Evolutionary conservation across 1,140 invertebrate genomes (phyloP).

Genomic region (Trachymyrmex septentrionalis): DNA sequence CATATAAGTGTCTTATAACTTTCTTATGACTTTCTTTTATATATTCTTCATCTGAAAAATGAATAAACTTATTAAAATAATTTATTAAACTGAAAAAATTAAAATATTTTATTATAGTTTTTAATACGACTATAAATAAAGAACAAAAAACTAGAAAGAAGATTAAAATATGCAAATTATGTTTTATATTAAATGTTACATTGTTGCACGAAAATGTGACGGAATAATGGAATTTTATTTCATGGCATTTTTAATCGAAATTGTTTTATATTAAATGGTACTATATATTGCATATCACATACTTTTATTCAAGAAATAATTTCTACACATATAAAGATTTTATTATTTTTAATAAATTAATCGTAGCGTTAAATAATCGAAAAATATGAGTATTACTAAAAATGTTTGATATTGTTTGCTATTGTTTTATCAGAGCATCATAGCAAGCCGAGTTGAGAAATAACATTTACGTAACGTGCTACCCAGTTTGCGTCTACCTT

Average conservation of each 20-base stretch:
- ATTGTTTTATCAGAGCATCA: not conserved
- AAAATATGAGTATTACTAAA: not conserved
- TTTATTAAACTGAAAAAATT: not conserved
- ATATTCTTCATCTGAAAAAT: not conserved
- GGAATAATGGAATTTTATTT: slow-evolving; percentile 23
- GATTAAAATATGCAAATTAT: not conserved
- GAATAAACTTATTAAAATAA: not conserved
- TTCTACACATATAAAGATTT: not conserved
- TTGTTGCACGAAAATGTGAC: not conserved
- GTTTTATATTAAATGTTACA: not conserved
- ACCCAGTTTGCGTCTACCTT: slow-evolving; percentile 37
- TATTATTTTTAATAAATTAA: slow-evolving; percentile 22
- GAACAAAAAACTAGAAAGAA: not conserved
- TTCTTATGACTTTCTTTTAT: not conserved
- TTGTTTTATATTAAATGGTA: slow-evolving; percentile 1
- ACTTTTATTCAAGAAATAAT: slow-evolving; percentile 23
- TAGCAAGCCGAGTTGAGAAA: slow-evolving; percentile 30
- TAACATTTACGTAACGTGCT: slow-evolving; percentile 44
- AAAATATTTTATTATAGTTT: not conserved
- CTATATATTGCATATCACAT: not conserved
- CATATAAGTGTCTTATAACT: not conserved
- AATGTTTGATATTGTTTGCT: not conserved
- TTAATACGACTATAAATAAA: not conserved
- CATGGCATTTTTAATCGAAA: not conserved
- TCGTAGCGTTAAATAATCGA: not conserved